Evolutionary conservation across 2,797 vertebrate genomes (phyloP), one percentile per base, ranked within the genome.

Genomic region (Coilia nasus): DNA sequence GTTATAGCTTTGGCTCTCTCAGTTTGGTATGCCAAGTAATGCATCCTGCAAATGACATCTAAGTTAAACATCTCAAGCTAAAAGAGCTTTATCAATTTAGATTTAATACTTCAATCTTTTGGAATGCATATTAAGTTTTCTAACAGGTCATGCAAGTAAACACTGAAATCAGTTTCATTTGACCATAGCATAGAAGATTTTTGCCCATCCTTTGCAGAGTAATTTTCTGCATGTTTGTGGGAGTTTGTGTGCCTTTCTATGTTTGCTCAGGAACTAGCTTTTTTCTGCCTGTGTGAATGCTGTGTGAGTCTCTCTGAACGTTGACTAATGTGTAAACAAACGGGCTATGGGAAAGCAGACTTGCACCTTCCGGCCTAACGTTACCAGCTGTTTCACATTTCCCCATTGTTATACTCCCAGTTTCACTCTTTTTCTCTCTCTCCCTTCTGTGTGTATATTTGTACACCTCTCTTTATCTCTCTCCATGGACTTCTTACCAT

Each of bases 281-380:
- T 3, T 44, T 31, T 82, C 3, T 60, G 25, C 25, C 19, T 23
- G 44, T 82, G 19, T 80, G 47, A 10, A 75, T 17, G n/a, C 25
- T 44, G 80, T 31, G 50, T 50, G 50, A 67, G 47, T 85, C 57
- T 23, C 35, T 75, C 82, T 44, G 6, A 23, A n/a, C 44, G 19
- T 14, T 57, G 23, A 60, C 56, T 84, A n/a, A 60, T 83, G 25
- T 82, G 59, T 87, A 67, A 81, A 85, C 50, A 82, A 14, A 44
- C 15, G 56, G 71, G 31, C 2, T 78, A 19, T 78, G 19, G 71
- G 71, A 78, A 44, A 31, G 71, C 71, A 78, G 71, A 21, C 31
- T 44, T 78, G 31, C 71, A 44, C 31, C 71, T 75, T 41, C 31
- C 31, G 17, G 31, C 67, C 35, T 35, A 11, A 11, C 17, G 60